Evolutionary conservation across 2,888 invertebrate genomes (phyloP).

Genomic region (Mycalesis mineus): DNA sequence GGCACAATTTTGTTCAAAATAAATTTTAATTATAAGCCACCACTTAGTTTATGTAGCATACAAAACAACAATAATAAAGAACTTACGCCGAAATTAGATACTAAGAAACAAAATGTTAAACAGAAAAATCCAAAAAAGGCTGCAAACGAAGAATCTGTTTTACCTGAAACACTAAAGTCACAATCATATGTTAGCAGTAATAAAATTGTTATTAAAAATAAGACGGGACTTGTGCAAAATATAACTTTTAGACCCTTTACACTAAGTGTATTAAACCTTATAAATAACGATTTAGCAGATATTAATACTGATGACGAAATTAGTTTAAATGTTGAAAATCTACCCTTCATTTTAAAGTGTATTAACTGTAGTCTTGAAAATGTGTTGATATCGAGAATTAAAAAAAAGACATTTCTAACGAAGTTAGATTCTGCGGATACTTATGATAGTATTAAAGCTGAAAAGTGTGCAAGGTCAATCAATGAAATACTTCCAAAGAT

Average conservation of each 20-base stretch:
- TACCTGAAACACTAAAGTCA: constrained; percentile 55
- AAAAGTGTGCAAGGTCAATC: constrained; percentile 52
- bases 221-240: constrained; percentile 44
- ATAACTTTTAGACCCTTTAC: constrained; percentile 53
- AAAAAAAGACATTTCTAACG: constrained; percentile 55
- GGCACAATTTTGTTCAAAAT: constrained; percentile 51
- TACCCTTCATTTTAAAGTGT: constrained; percentile 54
- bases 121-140: constrained; percentile 44
- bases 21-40: constrained; percentile 59
- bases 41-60: constrained; percentile 50
- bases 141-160: constrained; percentile 49
- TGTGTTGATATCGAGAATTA: constrained; percentile 57
- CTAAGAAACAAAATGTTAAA: constrained; percentile 40
- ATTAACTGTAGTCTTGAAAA: constrained; percentile 50
- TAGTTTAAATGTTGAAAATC: constrained; percentile 49
- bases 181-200: constrained; percentile 42
- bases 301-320: constrained; percentile 38
- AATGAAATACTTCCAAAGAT: constrained; percentile 54
- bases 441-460: constrained; percentile 56
- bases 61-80: constrained; percentile 34
- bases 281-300: constrained; percentile 50
- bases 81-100: constrained; percentile 39
- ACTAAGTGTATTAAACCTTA: constrained; percentile 52
- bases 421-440: constrained; percentile 44
- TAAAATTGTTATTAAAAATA: constrained; percentile 45